Evolutionary conservation across 2,888 invertebrate species (phyloP).

Genomic region (Hydrotaea diabolus): DNA sequence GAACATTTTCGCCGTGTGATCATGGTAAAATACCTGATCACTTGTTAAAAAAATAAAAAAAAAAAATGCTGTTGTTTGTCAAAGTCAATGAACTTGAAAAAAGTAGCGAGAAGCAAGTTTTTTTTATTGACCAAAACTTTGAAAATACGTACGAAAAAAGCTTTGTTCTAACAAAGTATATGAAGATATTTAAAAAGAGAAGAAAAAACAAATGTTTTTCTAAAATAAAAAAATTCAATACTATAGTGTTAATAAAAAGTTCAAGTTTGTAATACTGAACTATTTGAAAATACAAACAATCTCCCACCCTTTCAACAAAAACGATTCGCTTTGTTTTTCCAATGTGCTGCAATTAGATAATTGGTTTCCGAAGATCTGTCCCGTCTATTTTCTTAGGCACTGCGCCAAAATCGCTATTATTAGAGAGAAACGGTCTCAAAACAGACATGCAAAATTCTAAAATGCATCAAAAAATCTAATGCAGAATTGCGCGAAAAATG

Average conservation of each 20-base stretch:
- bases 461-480: background rate
- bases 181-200: background rate
- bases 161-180: background rate
- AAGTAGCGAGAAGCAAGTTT: background rate
- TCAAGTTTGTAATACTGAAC: conserved; percentile 57
- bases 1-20: too few species aligned
- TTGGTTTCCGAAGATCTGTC: conserved; percentile 19
- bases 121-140: background rate
- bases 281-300: background rate
- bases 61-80: background rate
- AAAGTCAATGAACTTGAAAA: conserved; percentile 27
- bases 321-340: background rate
- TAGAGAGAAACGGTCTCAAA: background rate
- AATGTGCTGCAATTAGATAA: conserved; percentile 49
- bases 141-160: background rate
- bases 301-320: background rate
- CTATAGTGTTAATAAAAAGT: conserved; percentile 8
- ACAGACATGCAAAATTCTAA: background rate
- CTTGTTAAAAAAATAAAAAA: too few species aligned
- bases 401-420: conserved; percentile 55
- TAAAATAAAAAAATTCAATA: conserved; percentile 11
- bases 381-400: conserved; percentile 67
- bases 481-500: conserved; percentile 16
- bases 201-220: background rate
- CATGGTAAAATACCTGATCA: too few species aligned